Percentiles rank a stretch among this genome's conserved stretches.
Evolutionary conservation across 2,888 invertebrate genomes (phyloP).

Genomic region (Pollenia griseotomentosa): DNA sequence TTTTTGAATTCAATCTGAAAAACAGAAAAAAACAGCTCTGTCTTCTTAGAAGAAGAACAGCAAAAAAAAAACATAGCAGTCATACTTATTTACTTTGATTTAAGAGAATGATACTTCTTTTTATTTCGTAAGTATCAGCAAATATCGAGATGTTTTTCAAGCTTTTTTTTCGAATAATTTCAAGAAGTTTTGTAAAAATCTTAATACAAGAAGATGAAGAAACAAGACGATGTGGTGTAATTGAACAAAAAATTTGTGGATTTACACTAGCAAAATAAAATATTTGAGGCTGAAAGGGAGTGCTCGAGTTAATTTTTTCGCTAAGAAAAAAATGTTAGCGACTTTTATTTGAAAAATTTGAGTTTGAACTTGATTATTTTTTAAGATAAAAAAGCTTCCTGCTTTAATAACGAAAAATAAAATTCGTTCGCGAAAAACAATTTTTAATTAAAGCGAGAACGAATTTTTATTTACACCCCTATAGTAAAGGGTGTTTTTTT

Average conservation of each 20-base stretch:
- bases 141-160: neutral
- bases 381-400: too few relatives aligned
- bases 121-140: neutral
- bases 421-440: too few relatives aligned
- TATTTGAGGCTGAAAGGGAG: neutral
- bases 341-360: neutral
- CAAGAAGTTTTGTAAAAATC: conserved; percentile 20
- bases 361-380: too few relatives aligned
- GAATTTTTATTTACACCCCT: too few relatives aligned
- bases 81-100: conserved; percentile 37
- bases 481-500: too few relatives aligned
- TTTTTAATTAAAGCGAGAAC: too few relatives aligned
- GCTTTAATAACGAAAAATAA: too few relatives aligned
- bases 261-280: conserved; percentile 6
- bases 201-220: neutral
- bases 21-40: neutral
- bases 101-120: conserved; percentile 31
- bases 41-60: neutral
- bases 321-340: neutral
- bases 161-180: conserved; percentile 4
- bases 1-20: conserved; percentile 47
- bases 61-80: conserved; percentile 27
- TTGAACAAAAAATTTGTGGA: conserved; percentile 9
- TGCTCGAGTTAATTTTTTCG: neutral
- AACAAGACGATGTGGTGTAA: neutral